Base-by-base conservation (phyloP, 2,113 vertebrate species). In the Chaenogobius annularis region DNA sequence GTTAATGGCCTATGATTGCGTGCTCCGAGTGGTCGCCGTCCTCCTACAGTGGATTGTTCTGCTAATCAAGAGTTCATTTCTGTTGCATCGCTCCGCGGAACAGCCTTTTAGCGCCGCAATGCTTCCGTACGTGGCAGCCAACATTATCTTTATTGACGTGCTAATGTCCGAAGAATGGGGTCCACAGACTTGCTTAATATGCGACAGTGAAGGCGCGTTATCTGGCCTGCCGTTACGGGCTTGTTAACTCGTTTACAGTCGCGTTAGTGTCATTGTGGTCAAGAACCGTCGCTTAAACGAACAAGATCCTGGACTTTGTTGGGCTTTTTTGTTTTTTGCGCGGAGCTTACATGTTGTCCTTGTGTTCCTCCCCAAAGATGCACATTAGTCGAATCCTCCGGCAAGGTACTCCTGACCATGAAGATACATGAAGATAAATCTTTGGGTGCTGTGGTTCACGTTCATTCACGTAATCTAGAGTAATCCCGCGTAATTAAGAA, bases 1-100 rank as follows among this genome's bases (percentile, higher is more conserved):
- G 84, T 80, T 87, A 80, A 74, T 82, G 76, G 81, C 69, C 66
- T 66, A 66, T 79, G 79, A 85, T 84, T 80, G 71, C 82, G 65
- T 3, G 19, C 59, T 74, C 43, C 69, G 48, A 87, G 70, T 59
- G 81, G 70, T 46, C 69, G 65, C 1, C 78, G 63, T 83, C 82
- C 70, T 50, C 37, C 26, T 31, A n/a, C 68, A 65, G 78, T 73
- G 19, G 11, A 66, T 64, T 50, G 68, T 74, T 68, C 58, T 31
- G 19, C 52, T 66, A 65, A 67, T 47, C n/a, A 22, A 58, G 47
- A 65, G 66, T 72, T 59, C 3, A 55, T 75, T 68, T 66, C 13
- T 50, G 10, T 56, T 20, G 54, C 20, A 7, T 44, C 20, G 14
- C 46, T 66, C 20, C 22, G 23, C 23, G 55, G 65, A 56, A 62